These are phyloP conservation scores for Eidolon dupreanum DNA, from an alignment of 2,797 vertebrate genomes.

Conservation along the genomic window DNA sequence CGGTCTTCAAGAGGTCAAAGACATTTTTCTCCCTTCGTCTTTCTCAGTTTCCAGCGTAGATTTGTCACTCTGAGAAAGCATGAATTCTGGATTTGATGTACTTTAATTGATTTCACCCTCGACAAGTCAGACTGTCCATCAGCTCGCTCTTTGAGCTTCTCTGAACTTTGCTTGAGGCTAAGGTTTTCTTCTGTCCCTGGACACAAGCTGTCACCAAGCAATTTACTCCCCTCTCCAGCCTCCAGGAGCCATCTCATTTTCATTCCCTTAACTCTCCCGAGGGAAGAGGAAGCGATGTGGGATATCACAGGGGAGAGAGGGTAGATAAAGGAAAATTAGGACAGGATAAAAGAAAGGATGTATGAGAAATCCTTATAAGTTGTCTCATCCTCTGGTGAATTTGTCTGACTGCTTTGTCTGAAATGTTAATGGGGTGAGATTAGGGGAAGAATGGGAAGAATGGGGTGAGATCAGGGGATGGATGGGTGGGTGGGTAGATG, in stretches of 20 bases:
- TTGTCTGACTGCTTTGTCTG: not conserved
- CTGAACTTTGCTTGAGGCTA: constrained; percentile 75
- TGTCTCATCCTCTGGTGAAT: not conserved
- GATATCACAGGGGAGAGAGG: not conserved
- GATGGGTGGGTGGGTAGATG: too few relatives aligned
- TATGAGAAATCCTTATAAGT: not conserved
- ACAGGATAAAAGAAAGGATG: not conserved
- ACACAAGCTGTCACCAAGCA: constrained; percentile 79
- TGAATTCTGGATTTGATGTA: constrained; percentile 97
- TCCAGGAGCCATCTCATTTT: constrained; percentile 68
- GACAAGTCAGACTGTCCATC: constrained; percentile 89
- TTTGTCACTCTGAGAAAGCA: constrained; percentile 95
- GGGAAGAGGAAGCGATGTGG: not conserved
- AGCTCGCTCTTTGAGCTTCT: constrained; percentile 76
- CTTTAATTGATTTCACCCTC: constrained; percentile 96
- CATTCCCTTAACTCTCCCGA: constrained; percentile 54
- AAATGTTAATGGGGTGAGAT: not conserved
- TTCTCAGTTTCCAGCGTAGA: constrained; percentile 91
- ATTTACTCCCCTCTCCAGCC: constrained; percentile 49
- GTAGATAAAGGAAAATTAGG: not conserved
- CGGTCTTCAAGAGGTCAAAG: constrained; percentile 88
- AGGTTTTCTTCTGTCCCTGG: constrained; percentile 78
- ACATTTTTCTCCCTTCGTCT: constrained; percentile 87
- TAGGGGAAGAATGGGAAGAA: not conserved
- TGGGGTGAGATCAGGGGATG: not conserved